A percentile compares a stretch with the other conserved stretches of the same genome.
Conservation (phyloP, 2,888 invertebrate genomes). For the Phalera bucephala region DNA sequence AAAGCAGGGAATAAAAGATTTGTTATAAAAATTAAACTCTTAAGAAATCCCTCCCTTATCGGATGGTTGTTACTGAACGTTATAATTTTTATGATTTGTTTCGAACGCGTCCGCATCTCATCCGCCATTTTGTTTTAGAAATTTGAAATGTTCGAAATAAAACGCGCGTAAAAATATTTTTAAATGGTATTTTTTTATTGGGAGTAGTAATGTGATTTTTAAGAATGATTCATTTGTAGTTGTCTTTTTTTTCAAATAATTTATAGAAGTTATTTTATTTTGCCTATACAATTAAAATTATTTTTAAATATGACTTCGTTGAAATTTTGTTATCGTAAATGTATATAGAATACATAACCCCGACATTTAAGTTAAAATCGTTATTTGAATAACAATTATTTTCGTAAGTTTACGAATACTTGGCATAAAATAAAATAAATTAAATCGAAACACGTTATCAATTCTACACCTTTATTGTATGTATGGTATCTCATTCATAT, state of each 20-base stretch:
- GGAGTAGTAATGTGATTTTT: constrained; percentile 2
- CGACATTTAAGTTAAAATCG: too few species aligned
- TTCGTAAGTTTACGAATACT: too few species aligned
- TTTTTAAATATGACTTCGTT: constrained; percentile 14
- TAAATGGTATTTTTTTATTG: constrained; percentile 22
- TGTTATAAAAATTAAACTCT: constrained; percentile 78
- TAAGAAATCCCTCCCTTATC: constrained; percentile 62
- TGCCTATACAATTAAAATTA: background rate
- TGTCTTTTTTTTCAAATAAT: too few species aligned
- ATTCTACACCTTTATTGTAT: too few species aligned
- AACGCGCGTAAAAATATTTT: constrained; percentile 43
- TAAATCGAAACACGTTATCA: too few species aligned
- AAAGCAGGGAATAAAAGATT: constrained; percentile 71
- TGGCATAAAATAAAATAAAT: too few species aligned
- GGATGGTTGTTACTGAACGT: constrained; percentile 46
- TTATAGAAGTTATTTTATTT: background rate
- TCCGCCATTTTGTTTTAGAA: constrained; percentile 62
- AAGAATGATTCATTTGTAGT: background rate
- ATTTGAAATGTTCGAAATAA: constrained; percentile 61
- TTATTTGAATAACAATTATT: too few species aligned
- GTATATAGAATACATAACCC: too few species aligned
- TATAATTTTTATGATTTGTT: constrained; percentile 74
- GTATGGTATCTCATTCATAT: too few species aligned
- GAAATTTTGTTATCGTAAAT: too few species aligned
- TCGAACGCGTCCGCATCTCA: constrained; percentile 51